Conservation (phyloP, 2,888 invertebrate species). For the Drosophila fulvimacula region DNA sequence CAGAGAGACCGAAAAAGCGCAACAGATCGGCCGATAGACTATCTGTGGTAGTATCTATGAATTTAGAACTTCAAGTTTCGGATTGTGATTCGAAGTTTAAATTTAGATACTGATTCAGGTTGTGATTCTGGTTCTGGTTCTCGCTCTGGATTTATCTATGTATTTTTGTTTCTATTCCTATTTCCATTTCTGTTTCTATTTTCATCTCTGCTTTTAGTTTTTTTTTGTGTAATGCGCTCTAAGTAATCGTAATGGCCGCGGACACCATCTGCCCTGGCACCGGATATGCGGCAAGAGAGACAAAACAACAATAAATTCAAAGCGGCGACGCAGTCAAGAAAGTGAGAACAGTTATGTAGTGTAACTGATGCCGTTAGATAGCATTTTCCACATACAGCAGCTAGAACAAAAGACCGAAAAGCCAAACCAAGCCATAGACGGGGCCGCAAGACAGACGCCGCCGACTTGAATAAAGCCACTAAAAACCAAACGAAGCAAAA, state of each 20-base stretch:
- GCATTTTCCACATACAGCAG: conserved; percentile 64
- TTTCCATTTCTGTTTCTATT: not conserved
- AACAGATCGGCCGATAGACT: conserved; percentile 8
- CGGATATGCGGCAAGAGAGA: conserved; percentile 70
- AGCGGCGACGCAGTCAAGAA: conserved; percentile 64
- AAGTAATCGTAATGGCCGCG: conserved; percentile 53
- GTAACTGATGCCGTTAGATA: conserved; percentile 81
- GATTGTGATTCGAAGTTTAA: conserved; percentile 20
- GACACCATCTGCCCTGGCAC: conserved; percentile 60
- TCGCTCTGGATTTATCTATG: not conserved
- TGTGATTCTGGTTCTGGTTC: conserved; percentile 17
- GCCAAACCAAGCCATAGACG: conserved; percentile 20
- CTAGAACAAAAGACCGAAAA: conserved; percentile 59
- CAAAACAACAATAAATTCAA: conserved; percentile 61
- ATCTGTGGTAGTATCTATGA: conserved; percentile 27
- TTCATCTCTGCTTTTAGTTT: conserved; percentile 2
- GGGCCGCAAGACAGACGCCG: conserved; percentile 22
- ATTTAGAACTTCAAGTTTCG: conserved; percentile 16
- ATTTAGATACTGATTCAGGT: conserved; percentile 5
- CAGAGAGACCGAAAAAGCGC: not conserved
- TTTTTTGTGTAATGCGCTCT: conserved; percentile 43
- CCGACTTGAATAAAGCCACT: conserved; percentile 49
- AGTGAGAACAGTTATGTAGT: conserved; percentile 81
- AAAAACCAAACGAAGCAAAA: conserved; percentile 60
- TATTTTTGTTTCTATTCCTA: not conserved